phyloP scores from a whole-genome alignment of 1,140 invertebrate genomes.

The Drosophila tristis region DNA sequence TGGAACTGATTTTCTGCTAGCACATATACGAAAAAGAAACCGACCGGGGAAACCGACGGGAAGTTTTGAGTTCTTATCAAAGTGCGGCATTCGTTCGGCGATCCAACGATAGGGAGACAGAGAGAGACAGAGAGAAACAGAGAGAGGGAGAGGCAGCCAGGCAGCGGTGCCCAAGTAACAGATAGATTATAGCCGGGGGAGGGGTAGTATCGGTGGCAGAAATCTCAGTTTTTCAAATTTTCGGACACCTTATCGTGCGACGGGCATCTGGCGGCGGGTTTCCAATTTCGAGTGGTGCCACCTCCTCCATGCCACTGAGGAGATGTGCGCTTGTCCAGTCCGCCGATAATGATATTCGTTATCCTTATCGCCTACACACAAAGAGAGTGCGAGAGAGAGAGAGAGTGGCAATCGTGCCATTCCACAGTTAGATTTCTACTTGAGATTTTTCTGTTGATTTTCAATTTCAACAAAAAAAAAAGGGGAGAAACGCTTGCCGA shows the following conservation, averaged over 20 bases:
- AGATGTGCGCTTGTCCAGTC: conserved; percentile 34
- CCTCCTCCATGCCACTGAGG: conserved; percentile 15
- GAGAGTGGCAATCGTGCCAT: conserved; percentile 23
- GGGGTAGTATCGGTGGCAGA: conserved; percentile 34
- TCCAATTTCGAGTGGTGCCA: conserved; percentile 59
- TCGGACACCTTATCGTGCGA: conserved; percentile 53
- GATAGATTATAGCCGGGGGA: not conserved
- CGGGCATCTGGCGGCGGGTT: conserved; percentile 59
- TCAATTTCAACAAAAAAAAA: conserved; percentile 38
- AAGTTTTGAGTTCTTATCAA: no score
- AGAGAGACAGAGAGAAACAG: no score
- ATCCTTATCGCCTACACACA: conserved; percentile 45
- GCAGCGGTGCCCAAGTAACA: not conserved
- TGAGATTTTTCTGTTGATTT: conserved; percentile 56
- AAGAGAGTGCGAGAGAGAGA: conserved; percentile 24
- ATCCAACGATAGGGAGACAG: no score
- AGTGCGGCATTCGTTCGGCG: no score
- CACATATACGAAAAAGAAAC: no score
- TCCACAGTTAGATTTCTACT: conserved; percentile 34
- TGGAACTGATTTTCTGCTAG: conserved; percentile 32
- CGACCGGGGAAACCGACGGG: no score
- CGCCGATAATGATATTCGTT: conserved; percentile 64
- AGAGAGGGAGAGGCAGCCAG: no score
- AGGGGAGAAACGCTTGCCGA: conserved; percentile 32
- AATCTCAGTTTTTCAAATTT: conserved; percentile 66